A percentile compares a stretch with the other conserved stretches of the same genome.
Conservation (phyloP, 2,113 vertebrate genomes). For the Hystrix cristata region DNA sequence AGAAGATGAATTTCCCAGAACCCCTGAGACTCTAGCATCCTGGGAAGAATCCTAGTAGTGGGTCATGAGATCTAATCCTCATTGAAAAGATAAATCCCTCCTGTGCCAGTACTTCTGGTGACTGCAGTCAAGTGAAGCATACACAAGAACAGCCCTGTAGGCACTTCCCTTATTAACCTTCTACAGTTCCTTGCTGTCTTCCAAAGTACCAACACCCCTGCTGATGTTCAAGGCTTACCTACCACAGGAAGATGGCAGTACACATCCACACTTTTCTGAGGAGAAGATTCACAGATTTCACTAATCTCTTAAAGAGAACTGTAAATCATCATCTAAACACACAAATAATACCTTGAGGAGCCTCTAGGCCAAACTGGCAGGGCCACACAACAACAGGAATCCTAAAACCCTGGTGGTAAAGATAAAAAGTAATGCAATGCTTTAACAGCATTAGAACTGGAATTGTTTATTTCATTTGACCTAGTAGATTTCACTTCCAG, state of each 20-base stretch:
- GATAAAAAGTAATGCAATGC: conserved; percentile 38
- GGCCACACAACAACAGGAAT: neutral
- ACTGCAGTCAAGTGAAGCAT: neutral
- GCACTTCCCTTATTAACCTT: neutral
- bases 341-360: neutral
- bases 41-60: conserved; percentile 9
- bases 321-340: conserved; percentile 34
- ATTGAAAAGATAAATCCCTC: conserved; percentile 16
- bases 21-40: neutral
- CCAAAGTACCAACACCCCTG: neutral
- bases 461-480: conserved; percentile 50
- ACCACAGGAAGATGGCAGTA: conserved; percentile 35
- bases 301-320: conserved; percentile 41
- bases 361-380: neutral
- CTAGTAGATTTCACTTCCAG: conserved; percentile 47
- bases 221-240: neutral
- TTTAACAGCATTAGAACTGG: conserved; percentile 54
- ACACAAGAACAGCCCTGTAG: neutral
- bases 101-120: neutral
- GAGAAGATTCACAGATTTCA: conserved; percentile 3
- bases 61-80: neutral
- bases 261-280: conserved; percentile 39
- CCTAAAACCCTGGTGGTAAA: neutral
- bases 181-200: neutral
- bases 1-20: conserved; percentile 37